phyloP scores from a whole-genome alignment of 2,797 vertebrate species.

The Serranus cabrilla region DNA sequence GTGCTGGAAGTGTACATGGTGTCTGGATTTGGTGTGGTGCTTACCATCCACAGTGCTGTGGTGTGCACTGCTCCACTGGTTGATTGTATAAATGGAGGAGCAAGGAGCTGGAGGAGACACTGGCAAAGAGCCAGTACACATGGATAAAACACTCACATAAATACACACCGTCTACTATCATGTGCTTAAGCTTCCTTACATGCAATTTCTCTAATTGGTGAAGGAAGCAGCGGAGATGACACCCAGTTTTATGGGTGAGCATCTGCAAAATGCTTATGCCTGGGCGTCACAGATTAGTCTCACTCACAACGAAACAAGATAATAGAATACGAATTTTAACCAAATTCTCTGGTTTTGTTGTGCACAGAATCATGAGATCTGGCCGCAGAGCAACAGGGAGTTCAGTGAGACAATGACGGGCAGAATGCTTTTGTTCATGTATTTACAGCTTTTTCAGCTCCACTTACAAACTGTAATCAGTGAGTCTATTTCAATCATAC shows the following conservation, averaged over 20 bases:
- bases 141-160: not conserved
- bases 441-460: conserved; percentile 36
- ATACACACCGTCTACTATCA: conserved; percentile 5
- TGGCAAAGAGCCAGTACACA: conserved; percentile 1
- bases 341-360: conserved; percentile 34
- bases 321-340: conserved; percentile 21
- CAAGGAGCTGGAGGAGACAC: conserved; percentile 44
- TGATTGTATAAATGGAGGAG: conserved; percentile 51
- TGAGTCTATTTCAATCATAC: conserved; percentile 41
- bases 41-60: conserved; percentile 7
- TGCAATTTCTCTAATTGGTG: conserved; percentile 48
- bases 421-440: conserved; percentile 27
- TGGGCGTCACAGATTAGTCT: conserved; percentile 45
- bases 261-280: conserved; percentile 49
- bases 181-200: conserved; percentile 41
- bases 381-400: not conserved
- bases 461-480: conserved; percentile 44
- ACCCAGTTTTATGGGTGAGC: conserved; percentile 18
- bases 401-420: conserved; percentile 1
- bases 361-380: conserved; percentile 29
- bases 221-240: conserved; percentile 31
- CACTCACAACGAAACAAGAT: conserved; percentile 36
- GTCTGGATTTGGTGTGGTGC: too few relatives aligned
- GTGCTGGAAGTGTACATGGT: too few relatives aligned
- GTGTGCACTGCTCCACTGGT: conserved; percentile 44